These are phyloP conservation scores for Biston stratarius DNA, from an alignment of 2,888 invertebrate genomes.

Conservation along the genomic window DNA sequence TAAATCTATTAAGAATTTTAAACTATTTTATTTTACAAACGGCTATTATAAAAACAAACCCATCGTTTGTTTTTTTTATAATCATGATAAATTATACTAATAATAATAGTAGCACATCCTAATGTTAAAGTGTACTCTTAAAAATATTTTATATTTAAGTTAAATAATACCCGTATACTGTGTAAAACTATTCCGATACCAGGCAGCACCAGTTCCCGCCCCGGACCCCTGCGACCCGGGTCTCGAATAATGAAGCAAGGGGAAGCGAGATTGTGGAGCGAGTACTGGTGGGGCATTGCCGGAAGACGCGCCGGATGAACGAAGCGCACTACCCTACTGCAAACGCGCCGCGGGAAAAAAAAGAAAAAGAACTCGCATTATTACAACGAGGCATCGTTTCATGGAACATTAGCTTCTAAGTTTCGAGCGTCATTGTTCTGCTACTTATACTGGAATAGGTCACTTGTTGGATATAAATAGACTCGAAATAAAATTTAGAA, in stretches of 20 bases:
- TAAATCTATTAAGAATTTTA: too few relatives aligned
- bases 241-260: constrained; percentile 73
- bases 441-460: constrained; percentile 28
- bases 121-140: not conserved
- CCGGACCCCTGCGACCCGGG: constrained; percentile 78
- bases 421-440: constrained; percentile 37
- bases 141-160: not conserved
- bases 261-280: constrained; percentile 62
- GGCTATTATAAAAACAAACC: too few relatives aligned
- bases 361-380: constrained; percentile 35
- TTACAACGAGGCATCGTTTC: constrained; percentile 37
- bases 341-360: constrained; percentile 25
- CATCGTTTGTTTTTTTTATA: too few relatives aligned
- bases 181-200: constrained; percentile 33
- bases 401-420: constrained; percentile 39
- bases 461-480: constrained; percentile 28
- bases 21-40: too few relatives aligned
- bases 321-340: constrained; percentile 30
- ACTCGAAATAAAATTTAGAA: not conserved
- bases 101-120: too few relatives aligned
- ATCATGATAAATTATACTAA: too few relatives aligned
- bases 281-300: constrained; percentile 53
- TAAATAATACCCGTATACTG: constrained; percentile 45
- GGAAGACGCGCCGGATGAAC: constrained; percentile 71
- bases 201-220: constrained; percentile 68